These are phyloP conservation scores for Sacculina carcini DNA, from an alignment of 2,888 invertebrate species.

Conservation along the genomic window DNA sequence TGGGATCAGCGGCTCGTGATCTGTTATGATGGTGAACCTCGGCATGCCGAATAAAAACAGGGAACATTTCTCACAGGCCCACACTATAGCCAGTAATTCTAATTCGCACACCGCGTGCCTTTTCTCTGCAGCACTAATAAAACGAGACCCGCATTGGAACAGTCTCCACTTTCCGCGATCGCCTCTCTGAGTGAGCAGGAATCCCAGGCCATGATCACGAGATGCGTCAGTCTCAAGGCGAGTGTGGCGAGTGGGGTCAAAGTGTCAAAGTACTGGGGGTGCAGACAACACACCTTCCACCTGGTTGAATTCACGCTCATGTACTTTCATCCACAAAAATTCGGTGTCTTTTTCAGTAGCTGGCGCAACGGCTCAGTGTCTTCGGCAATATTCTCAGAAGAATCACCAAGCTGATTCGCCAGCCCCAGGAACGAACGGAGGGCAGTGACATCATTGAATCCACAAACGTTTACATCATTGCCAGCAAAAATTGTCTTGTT, in stretches of 20 bases:
- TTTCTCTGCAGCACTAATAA: constrained; percentile 1
- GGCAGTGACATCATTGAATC: constrained; percentile 5
- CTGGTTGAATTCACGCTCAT: constrained; percentile 4
- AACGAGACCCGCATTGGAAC: constrained; percentile 5
- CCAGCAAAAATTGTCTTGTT: background rate
- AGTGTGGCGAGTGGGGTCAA: background rate
- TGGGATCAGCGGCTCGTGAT: constrained; percentile 8
- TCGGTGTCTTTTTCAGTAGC: constrained; percentile 2
- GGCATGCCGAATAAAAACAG: constrained; percentile 2
- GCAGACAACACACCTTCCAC: constrained; percentile 4
- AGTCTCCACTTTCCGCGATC: background rate
- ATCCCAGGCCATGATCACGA: constrained; percentile 1
- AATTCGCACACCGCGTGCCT: constrained; percentile 4
- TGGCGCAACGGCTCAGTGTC: constrained; percentile 5
- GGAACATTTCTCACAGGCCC: constrained; percentile 3
- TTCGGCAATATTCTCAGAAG: constrained; percentile 2
- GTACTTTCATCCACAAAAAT: constrained; percentile 7
- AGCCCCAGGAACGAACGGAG: constrained; percentile 7
- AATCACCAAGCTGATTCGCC: constrained; percentile 6
- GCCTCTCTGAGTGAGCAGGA: background rate
- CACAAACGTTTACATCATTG: background rate
- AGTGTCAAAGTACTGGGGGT: constrained; percentile 2
- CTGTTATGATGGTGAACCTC: background rate
- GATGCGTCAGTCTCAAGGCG: constrained; percentile 8
- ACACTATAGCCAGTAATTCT: background rate